Conservation (phyloP, 2,113 vertebrate genomes). For the Heterochromis multidens region DNA sequence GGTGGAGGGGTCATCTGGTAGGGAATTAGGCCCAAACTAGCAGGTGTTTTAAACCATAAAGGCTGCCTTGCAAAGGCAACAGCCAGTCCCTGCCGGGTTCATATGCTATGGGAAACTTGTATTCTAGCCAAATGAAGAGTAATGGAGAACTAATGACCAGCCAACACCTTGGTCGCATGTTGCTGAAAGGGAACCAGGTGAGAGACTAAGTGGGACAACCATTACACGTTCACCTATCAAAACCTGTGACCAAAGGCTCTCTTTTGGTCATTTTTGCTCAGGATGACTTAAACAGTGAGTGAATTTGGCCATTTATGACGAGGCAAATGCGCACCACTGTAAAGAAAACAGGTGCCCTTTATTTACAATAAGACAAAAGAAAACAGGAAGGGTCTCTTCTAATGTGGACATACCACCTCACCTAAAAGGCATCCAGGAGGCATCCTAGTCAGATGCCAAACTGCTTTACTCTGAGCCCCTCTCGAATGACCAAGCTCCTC, state of each 20-base stretch:
- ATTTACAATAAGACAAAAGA: rapidly evolving
- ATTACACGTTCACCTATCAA: neutral
- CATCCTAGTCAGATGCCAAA: too few relatives aligned
- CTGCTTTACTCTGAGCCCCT: too few relatives aligned
- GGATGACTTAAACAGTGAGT: neutral
- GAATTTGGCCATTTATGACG: neutral
- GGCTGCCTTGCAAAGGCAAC: neutral
- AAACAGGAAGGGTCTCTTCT: too few relatives aligned
- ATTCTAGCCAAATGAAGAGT: neutral
- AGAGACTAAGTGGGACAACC: neutral
- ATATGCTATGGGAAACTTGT: neutral
- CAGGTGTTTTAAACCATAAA: neutral
- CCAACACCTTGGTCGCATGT: neutral
- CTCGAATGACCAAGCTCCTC: too few relatives aligned
- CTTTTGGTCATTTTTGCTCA: neutral
- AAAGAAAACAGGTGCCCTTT: neutral
- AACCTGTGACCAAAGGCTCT: neutral
- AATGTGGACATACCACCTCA: too few relatives aligned
- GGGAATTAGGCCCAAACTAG: neutral
- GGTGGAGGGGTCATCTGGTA: neutral
- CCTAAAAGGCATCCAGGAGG: too few relatives aligned
- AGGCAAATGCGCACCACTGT: rapidly evolving
- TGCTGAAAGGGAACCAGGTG: neutral
- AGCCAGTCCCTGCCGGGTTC: neutral
- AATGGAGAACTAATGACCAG: too few relatives aligned